Evolutionary conservation across 2,797 vertebrate genomes (phyloP), one percentile per base, ranked within the genome.

Genomic region (Myoxocephalus aenaeus): DNA sequence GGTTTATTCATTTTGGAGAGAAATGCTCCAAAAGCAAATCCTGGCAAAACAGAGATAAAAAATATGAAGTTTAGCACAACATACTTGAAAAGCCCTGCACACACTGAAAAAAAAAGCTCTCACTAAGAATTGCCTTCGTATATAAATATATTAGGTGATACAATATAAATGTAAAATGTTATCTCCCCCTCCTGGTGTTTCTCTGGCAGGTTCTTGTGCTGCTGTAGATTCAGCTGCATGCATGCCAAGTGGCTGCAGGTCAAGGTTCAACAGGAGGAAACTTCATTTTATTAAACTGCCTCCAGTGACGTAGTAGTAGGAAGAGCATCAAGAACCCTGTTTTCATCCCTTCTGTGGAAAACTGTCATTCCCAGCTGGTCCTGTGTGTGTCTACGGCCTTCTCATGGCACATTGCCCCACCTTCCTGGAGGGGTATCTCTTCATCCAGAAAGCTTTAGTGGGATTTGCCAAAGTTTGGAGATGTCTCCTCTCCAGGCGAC

Each of bases 131-230:
- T 74, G 64, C 22, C 15, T 50, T 9, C 11, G 27, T 63, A 36
- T 14, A 76, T 61, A 40, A 38, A 83, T 70, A 74, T 46, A 77
- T 18, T 22, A 40, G 73, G 73, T 83, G 70, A 80, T 79, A 65
- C 82, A 80, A 80, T 75, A 63, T 63, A 74, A 81, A 87, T 73
- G 74, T 38, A 56, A 83, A 67, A 70, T 54, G 73, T 75, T 85
- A 80, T 84, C 73, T 76, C 22, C 13, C 36, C 38, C 68, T 72
- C 9, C n/a, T 34, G 70, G 54, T 67, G 32, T 70, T 76, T 64
- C 48, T 42, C 61, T 58, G 70, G 56, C 80, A 82, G 70, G 13
- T 65, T 73, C 72, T 18, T 32, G 15, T 46, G 61, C 2, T 50
- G 17, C 10, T 25, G 66, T 25, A 58, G 36, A 51, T 59, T 69